Base-by-base conservation (phyloP, 2,888 invertebrate species). In the Chrysolina americana region DNA sequence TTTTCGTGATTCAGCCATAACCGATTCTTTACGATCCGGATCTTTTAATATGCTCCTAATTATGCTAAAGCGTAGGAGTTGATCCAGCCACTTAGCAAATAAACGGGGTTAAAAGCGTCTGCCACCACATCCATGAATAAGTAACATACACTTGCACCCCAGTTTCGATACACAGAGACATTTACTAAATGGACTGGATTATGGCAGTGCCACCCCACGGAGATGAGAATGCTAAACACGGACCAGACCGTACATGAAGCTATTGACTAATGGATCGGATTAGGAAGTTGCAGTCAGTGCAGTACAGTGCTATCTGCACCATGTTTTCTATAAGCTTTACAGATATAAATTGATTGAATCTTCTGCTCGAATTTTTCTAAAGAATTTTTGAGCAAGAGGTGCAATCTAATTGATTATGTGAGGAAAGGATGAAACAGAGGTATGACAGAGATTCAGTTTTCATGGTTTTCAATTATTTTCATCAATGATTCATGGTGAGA, bases 181-280 rank as follows among this genome's bases (percentile, higher is more conserved):
- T 86, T 85, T 85, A 83, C 82, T 84, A 87, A 87, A 87, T 87
- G 87, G 87, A 86, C 85, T 77, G 87, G 87, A 87, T 87, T 87
- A 87, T 83, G 78, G 84, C 84, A 62, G 80, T 84, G 85, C 85
- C 85, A 85, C 86, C 85, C 85, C 76, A 70, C 56, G 71, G 68
- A 76, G 74, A 71, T 44, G 68, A 59, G 68, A 64, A 71, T 72
- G 70, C 70, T 65, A 62, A 74, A 59, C 68, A 72, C 56, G 70
- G 71, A 73, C 76, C 75, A 73, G 59, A 71, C 70, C 68, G 65
- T 71, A 68, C 71, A 70, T 74, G 75, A 75, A 75, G 75, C 75
- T 71, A 79, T 80, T 78, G 80, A 79, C 78, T 80, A 80, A 80
- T 80, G 80, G 80, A 77, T 75, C 72, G 73, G 75, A 74, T 78